phyloP scores from a whole-genome alignment of 2,797 vertebrate species.

The Hirundo rustica region DNA sequence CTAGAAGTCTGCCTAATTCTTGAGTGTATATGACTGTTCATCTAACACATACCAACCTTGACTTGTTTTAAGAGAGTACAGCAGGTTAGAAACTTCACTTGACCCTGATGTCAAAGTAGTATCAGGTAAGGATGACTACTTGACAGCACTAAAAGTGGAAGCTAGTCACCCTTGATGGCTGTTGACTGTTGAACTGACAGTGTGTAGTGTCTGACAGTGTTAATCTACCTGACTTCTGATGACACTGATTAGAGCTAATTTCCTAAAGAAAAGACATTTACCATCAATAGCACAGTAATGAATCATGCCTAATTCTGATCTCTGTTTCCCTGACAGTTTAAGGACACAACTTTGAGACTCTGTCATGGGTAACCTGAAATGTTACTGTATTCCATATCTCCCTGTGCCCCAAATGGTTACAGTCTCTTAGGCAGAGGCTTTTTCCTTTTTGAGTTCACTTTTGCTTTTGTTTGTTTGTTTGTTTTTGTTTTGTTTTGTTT shows the following conservation, averaged over 20 bases:
- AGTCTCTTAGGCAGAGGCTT: background rate
- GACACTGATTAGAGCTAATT: slow-evolving; percentile 51
- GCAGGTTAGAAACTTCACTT: background rate
- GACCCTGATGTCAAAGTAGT: background rate
- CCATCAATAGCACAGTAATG: slow-evolving; percentile 6
- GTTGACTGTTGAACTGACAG: slow-evolving; percentile 26
- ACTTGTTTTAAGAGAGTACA: background rate
- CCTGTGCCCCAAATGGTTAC: background rate
- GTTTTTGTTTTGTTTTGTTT: no score
- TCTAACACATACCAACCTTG: background rate
- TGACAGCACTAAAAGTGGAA: background rate
- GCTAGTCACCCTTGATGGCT: background rate
- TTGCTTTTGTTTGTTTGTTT: no score
- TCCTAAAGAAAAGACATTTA: slow-evolving; percentile 50
- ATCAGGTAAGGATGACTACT: background rate
- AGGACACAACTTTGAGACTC: slow-evolving; percentile 23
- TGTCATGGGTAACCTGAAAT: background rate
- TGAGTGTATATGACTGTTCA: background rate
- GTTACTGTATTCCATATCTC: background rate
- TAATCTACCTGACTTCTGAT: slow-evolving; percentile 17
- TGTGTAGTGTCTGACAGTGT: background rate
- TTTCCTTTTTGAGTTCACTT: background rate
- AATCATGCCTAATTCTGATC: slow-evolving; percentile 11
- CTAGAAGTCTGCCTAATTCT: background rate
- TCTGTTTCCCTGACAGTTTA: slow-evolving; percentile 39